Base-by-base conservation (phyloP, 2,888 invertebrate genomes). In the Hylaea fasciaria region DNA sequence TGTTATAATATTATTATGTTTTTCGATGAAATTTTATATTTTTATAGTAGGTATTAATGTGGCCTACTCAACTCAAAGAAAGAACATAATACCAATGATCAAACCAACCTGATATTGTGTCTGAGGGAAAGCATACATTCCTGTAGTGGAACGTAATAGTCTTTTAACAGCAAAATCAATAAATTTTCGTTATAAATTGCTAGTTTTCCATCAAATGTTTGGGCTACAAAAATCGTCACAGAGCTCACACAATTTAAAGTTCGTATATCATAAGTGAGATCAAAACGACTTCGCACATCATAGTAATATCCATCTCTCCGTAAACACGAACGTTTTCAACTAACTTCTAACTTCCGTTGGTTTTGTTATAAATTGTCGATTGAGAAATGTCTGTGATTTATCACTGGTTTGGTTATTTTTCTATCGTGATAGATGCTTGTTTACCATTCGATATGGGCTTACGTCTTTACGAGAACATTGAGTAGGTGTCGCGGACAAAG, bases 331-430 rank as follows among this genome's bases (percentile, higher is more conserved):
- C 22, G 22, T 22, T 22, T 74, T 73, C 66, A 64, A 72, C 72
- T 73, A 78, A 78, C 74, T 70, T 69, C 74, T 74, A 78, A 81
- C 81, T 82, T 81, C 78, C 78, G 77, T 71, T 74, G 74, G 77
- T 79, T 84, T 80, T 76, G 78, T 78, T 83, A 81, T 79, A 83
- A 84, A 86, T 83, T 73, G 79, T 82, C 82, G 78, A 83, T 82
- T 78, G 78, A 80, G 73, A 82, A 82, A 78, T 76, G 77, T 77
- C 74, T 68, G 79, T 82, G 81, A 86, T 85, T 82, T 85, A 85
- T 80, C 68, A 73, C 71, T 64, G 68, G 74, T 74, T 66, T 68
- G 76, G 74, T 76, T 77, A 84, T 82, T 82, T 81, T 77, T 64
- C 62, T 63, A 70, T 66, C 60, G 69, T 70, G 77, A 81, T 81